Conservation (phyloP, 2,888 invertebrate species). For the Apodemia duryi region DNA sequence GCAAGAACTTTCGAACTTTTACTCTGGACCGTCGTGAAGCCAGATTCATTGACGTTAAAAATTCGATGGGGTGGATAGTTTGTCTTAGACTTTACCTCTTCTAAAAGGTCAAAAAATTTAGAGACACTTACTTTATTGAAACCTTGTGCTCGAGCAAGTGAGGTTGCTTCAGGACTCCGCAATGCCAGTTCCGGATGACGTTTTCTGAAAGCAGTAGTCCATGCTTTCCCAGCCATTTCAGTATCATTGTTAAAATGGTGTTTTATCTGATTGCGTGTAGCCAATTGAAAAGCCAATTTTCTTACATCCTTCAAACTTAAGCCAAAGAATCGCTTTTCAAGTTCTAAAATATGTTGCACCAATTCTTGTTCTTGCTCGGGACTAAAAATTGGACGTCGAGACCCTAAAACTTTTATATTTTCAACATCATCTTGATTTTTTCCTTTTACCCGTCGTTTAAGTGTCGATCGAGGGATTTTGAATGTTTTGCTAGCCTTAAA, state of each 20-base stretch:
- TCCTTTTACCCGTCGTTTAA: no score
- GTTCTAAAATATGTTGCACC: background rate
- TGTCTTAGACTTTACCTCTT: no score
- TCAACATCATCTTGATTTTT: no score
- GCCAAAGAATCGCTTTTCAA: background rate
- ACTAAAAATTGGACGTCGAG: slow-evolving; percentile 13
- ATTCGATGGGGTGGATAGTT: no score
- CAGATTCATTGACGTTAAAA: no score
- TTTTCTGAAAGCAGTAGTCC: background rate
- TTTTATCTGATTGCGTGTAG: no score
- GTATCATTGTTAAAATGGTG: background rate
- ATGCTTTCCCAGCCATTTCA: slow-evolving; percentile 4
- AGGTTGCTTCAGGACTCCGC: background rate
- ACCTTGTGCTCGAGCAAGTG: background rate
- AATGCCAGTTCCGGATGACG: background rate
- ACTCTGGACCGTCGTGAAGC: no score
- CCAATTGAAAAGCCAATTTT: background rate
- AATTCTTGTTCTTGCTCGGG: background rate
- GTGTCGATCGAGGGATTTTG: no score
- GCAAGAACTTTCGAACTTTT: no score
- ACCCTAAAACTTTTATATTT: no score
- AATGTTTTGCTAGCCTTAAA: no score
- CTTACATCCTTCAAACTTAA: background rate
- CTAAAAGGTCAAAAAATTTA: background rate
- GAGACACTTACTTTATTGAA: background rate